Evolutionary conservation across 2,888 invertebrate species (phyloP), one percentile per base, ranked within the genome.

Genomic region (Podotricha telesiphe): DNA sequence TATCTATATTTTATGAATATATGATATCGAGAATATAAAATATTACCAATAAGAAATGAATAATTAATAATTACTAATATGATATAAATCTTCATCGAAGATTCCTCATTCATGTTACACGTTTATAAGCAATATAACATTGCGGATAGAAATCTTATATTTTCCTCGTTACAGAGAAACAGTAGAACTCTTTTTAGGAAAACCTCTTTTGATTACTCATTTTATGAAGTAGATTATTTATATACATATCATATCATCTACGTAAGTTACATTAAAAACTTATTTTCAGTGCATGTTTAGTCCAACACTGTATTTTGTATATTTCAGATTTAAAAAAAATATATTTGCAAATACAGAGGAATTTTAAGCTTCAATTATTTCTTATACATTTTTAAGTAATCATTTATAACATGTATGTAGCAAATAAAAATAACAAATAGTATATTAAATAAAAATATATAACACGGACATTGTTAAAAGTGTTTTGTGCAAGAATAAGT

Each of bases 161-260:
- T 62, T 62, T 62, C 62, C 62, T 62, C 34, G 17, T 50, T 62
- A 62, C 47, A 48, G 34, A 47, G 34, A 37, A 48, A 50, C 15
- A 37, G 37, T 48, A 17, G 19, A 37, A 48, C 34, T 17, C 7
- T 37, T 37, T 50, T 34, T 47, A 17, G n/a, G 19, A 34, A 50
- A 50, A 19, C 48, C 48, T 62, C 19, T 17, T 37, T 48, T 8
- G 37, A 62, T 8, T 34, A 45, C 17, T 61, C 34, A 28, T 42
- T 0, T 48, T 34, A n/a, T 37, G 8, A 37, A 28, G 2, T 4
- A 28, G 28, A 28, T 28, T 28, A 28, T 28, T 28, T 28, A n/a
- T n/a, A n/a, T 28, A 28, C 6, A 28, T 28, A 28, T 28, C 6
- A 28, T 28, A 28, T 4, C 3, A 28, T 4, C 28, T 28, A 28